These are phyloP conservation scores for Drosophila pseudotakahashii DNA, from an alignment of 2,888 invertebrate species.

Conservation along the genomic window DNA sequence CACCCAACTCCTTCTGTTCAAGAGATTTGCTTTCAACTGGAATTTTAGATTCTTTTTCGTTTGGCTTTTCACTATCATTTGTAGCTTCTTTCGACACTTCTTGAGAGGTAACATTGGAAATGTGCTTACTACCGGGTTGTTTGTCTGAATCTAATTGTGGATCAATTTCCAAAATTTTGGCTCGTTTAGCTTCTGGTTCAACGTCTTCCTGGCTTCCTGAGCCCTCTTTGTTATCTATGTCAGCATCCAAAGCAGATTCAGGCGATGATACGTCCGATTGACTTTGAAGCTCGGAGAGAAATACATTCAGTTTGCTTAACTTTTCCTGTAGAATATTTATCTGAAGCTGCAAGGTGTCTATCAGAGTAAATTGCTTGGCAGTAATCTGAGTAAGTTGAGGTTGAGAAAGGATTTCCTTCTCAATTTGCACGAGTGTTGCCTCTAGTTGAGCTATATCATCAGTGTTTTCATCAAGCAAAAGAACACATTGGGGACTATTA, in stretches of 20 bases:
- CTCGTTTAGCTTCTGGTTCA: slow-evolving; percentile 19
- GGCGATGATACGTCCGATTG: slow-evolving; percentile 30
- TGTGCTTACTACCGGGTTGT: neutral
- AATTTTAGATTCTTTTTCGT: slow-evolving; percentile 5
- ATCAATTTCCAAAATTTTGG: slow-evolving; percentile 5
- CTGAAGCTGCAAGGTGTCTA: slow-evolving; percentile 72
- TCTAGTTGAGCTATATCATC: slow-evolving; percentile 70
- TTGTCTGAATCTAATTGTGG: neutral
- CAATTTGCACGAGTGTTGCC: slow-evolving; percentile 63
- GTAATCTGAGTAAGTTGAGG: slow-evolving; percentile 59
- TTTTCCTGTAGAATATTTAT: slow-evolving; percentile 68
- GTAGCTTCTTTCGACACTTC: neutral
- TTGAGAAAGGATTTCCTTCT: slow-evolving; percentile 70
- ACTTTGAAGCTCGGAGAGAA: slow-evolving; percentile 9
- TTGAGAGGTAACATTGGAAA: neutral
- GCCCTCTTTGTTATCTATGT: slow-evolving; percentile 9
- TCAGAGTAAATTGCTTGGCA: slow-evolving; percentile 60
- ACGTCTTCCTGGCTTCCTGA: slow-evolving; percentile 4
- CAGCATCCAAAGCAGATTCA: slow-evolving; percentile 19
- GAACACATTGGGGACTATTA: slow-evolving; percentile 62
- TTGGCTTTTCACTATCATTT: neutral
- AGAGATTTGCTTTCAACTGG: neutral
- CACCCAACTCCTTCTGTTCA: neutral
- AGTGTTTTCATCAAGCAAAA: slow-evolving; percentile 69
- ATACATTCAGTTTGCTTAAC: slow-evolving; percentile 44